Evolutionary conservation across 2,113 vertebrate species (phyloP), one percentile per base, ranked within the genome.

Genomic region (Fulmarus glacialis): DNA sequence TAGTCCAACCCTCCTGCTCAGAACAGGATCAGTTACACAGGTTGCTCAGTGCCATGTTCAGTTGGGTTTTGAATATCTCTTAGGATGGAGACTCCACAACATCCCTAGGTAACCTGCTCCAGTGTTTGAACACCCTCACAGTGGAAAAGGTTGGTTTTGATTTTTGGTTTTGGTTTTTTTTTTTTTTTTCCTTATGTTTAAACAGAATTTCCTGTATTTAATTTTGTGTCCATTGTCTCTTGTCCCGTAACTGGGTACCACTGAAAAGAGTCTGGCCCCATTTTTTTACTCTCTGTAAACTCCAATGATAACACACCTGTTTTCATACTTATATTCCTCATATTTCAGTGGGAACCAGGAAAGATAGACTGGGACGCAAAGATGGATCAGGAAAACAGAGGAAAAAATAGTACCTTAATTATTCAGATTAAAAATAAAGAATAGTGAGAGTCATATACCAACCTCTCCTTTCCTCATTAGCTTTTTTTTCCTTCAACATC

Each of bases 231-330:
- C 7, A 0, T 40, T 74, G 9, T 36, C 19, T 38, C 32, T 67
- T 36, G 11, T 38, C 43, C 7, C 43, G 6, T 43, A 63, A 50
- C 3, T 59, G 21, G 15, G 18, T 27, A 72, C 4, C 8, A 45
- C 3, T 1, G 2, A 64, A 45, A 78, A 66, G 4, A 58, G 4
- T 15, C 38, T 42, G 19, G 4, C 0, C 1, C 3, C 3, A 11
- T 75, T 47, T 55, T 26, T 77, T 83, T 73, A 17, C 8, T 52
- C 4, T 5, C 8, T 63, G 4, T 68, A 77, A 90, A 50, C 8
- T 63, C 11, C 11, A 43, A 11, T 6, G 8, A 43, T 67, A 42
- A 17, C 3, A n/a, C 13, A 2, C 12, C 24, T 55, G 4, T 38
- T 89, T 89, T 42, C 27, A 40, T 40, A 19, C 2, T n/a, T 52